Evolutionary conservation across 92 coral and sea anemone genomes (phyloP), one percentile per base, ranked within the genome.

Genomic region (Zoanthus gigantus): DNA sequence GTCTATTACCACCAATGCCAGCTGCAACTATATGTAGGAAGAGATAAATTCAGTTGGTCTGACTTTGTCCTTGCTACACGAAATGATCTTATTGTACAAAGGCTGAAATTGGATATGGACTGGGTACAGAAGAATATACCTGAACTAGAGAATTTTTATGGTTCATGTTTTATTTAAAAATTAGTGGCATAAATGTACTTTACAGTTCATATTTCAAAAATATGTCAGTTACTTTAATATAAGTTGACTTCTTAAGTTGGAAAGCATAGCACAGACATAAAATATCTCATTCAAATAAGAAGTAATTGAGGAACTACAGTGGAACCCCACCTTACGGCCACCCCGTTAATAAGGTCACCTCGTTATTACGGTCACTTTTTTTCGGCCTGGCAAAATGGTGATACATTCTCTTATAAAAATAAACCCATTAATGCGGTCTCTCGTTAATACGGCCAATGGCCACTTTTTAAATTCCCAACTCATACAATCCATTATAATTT

Each of bases 1-100:
- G 72, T 75, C 53, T 86, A 86, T 53, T 86, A 86, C 83, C 89
- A 86, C 79, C 89, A 86, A 42, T 86, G 83, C 58, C 88, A 85
- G 82, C n/a, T 73, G n/a, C 88, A 72, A 29, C 61, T 86, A 32
- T 58, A 86, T 74, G 75, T 86, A 11, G 83, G 82, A 57, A 85
- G 74, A 74, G 83, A 74, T 32, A 85, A 31, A 58, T 85, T 85
- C 45, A 74, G 45, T 17, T 74, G 82, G 66, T 74, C 73, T 54
- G 89, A 85, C 74, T 74, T 85, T 85, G 74, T 85, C 52, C 82
- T 85, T 73, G 74, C 82, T 32, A 84, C 81, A 32, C 0, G 31
- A 56, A 71, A 73, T 31, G 88, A 72, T 71, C 9, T 84, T 12
- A 73, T 84, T 84, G 46, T 74, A 42, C 88, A 85, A 57, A 85